Base-by-base conservation (phyloP, 2,888 invertebrate genomes). In the Lepidochitona cinerea region DNA sequence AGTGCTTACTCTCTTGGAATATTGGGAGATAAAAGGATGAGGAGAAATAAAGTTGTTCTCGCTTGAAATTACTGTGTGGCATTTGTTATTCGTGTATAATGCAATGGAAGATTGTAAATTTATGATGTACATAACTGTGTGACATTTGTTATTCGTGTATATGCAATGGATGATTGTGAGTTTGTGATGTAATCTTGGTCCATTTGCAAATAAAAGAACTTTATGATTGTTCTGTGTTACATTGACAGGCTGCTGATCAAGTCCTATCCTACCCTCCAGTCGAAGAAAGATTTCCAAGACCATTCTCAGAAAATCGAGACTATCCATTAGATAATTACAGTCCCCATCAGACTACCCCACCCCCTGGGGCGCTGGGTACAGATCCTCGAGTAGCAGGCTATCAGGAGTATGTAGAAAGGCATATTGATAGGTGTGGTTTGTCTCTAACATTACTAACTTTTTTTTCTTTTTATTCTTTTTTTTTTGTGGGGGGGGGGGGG, bases 371-470 rank as follows among this genome's bases (percentile, higher is more conserved):
- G 14, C 53, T 74, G 37, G 68, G 74, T 70, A 26, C 29, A 4
- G 78, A 77, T 70, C 73, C 78, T 52, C 69, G 73, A 23, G 77
- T 75, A 37, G 70, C 72, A 35, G 72, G 76, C 53, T 79, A 78
- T 52, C 79, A 77, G 75, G 80, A 77, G 67, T 77, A 80, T 75
- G 79, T 79, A 29, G 82, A 82, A 71, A 73, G 72, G 70, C 79
- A 80, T 68, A 79, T 78, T 64, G 79, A 82, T 75, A 82, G 82
- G 82, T 82, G 68, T 77, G 79, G 64, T 53, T 64, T 52, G 36
- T 4, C 3, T 29, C 59, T 59, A 59, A 59, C 32, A 29, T 32
- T 26, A 59, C 59, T 59, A 59, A 59, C 59, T 29, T 49, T 18
- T n/a, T n/a, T n/a, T n/a, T n/a, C n/a, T n/a, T n/a, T n/a, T n/a